A percentile compares a stretch with the other conserved stretches of the same genome.
Evolutionary conservation across 2,888 invertebrate genomes (phyloP).

Genomic region (Chymomyza fuscimana): DNA sequence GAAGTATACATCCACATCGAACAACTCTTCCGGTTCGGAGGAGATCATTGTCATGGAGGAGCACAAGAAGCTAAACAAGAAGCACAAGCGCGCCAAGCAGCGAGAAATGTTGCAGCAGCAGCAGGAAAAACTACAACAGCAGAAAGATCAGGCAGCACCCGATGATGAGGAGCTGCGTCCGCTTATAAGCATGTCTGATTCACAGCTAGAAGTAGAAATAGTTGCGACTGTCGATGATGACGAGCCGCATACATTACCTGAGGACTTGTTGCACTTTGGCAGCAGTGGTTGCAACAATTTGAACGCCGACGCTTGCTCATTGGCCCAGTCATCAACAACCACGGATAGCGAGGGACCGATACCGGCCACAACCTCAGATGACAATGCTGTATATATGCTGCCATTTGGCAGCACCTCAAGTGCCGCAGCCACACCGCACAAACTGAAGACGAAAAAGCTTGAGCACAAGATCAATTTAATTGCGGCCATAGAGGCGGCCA

Average conservation of each 20-base stretch:
- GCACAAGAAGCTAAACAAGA: slow-evolving; percentile 70
- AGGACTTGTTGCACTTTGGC: slow-evolving; percentile 48
- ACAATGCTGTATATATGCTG: slow-evolving; percentile 46
- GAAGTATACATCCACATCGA: slow-evolving; percentile 69
- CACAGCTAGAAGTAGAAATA: slow-evolving; percentile 50
- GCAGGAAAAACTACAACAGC: slow-evolving; percentile 27
- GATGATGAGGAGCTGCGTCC: slow-evolving; percentile 79
- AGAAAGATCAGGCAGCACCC: slow-evolving; percentile 32
- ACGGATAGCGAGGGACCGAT: slow-evolving; percentile 75
- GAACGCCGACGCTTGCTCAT: slow-evolving; percentile 23
- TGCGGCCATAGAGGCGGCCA: slow-evolving; percentile 76
- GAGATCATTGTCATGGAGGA: slow-evolving; percentile 65
- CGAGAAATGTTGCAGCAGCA: slow-evolving; percentile 50
- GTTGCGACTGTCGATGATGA: not conserved
- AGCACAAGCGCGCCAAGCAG: slow-evolving; percentile 69
- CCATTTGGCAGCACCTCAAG: slow-evolving; percentile 15
- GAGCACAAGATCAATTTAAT: slow-evolving; percentile 77
- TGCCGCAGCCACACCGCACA: slow-evolving; percentile 46
- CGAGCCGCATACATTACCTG: slow-evolving; percentile 34
- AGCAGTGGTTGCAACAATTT: slow-evolving; percentile 28
- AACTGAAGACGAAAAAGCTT: slow-evolving; percentile 75
- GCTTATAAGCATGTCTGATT: slow-evolving; percentile 75
- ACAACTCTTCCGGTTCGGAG: slow-evolving; percentile 68
- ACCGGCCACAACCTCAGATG: slow-evolving; percentile 75
- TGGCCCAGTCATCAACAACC: slow-evolving; percentile 51